Evolutionary conservation across 2,113 vertebrate species (phyloP).

Genomic region (Lipophrys pholis): DNA sequence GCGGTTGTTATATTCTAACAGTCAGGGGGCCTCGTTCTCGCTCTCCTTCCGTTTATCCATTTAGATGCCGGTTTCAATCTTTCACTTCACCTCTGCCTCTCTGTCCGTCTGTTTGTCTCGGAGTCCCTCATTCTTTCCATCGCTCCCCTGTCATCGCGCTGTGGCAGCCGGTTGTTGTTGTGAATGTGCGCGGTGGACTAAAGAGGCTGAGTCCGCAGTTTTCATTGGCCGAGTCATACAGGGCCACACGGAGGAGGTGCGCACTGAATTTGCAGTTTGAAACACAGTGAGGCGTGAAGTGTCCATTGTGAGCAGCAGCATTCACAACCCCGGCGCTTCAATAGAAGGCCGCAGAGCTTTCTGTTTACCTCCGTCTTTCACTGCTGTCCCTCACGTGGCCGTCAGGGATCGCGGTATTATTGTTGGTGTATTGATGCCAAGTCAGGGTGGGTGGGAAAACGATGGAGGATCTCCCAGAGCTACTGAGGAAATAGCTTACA

Average conservation of each 20-base stretch:
- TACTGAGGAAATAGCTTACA: conserved; percentile 11
- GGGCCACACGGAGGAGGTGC: conserved; percentile 59
- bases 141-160: conserved; percentile 15
- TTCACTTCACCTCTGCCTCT: conserved; percentile 15
- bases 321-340: conserved; percentile 59
- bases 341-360: conserved; percentile 69
- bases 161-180: conserved; percentile 38
- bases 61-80: conserved; percentile 15
- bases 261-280: conserved; percentile 64
- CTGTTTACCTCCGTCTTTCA: conserved; percentile 69
- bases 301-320: conserved; percentile 66
- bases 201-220: conserved; percentile 77
- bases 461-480: conserved; percentile 2
- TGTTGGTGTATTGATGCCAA: conserved; percentile 53
- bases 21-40: neutral
- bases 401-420: conserved; percentile 32
- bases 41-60: conserved; percentile 29
- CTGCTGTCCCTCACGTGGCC: conserved; percentile 38
- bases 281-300: conserved; percentile 74
- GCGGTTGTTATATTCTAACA: conserved; percentile 25
- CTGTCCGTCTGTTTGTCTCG: conserved; percentile 31
- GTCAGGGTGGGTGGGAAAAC: conserved; percentile 31
- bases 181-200: conserved; percentile 52
- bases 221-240: conserved; percentile 60
- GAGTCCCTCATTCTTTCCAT: conserved; percentile 18